Percentiles rank a stretch among this genome's conserved stretches.
Evolutionary conservation across 2,888 invertebrate genomes (phyloP).

Genomic region (Aquatica leii): DNA sequence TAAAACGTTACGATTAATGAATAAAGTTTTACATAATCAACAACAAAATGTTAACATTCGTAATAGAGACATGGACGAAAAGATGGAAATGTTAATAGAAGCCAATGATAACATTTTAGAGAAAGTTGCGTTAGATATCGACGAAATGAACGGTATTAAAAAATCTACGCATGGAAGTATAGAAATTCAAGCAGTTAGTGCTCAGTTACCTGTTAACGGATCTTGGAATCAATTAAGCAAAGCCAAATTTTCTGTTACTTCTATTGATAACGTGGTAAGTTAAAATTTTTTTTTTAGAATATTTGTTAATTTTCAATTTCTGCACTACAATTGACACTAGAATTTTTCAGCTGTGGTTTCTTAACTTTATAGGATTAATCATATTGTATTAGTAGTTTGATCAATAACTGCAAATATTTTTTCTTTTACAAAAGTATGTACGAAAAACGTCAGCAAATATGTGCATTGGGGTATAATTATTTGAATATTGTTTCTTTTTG

Average conservation of each 20-base stretch:
- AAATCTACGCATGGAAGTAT: constrained; percentile 64
- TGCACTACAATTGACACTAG: too few relatives aligned
- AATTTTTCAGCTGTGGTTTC: too few relatives aligned
- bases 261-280: constrained; percentile 36
- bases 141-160: constrained; percentile 70
- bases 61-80: constrained; percentile 68
- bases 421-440: too few relatives aligned
- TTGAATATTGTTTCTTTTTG: too few relatives aligned
- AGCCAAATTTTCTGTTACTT: constrained; percentile 50
- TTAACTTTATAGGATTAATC: too few relatives aligned
- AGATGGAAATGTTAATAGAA: constrained; percentile 80
- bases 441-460: too few relatives aligned
- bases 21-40: constrained; percentile 65
- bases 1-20: constrained; percentile 69
- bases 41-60: constrained; percentile 67
- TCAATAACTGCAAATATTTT: too few relatives aligned
- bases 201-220: constrained; percentile 62
- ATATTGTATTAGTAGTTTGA: too few relatives aligned
- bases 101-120: constrained; percentile 86
- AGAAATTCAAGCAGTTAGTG: constrained; percentile 60
- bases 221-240: constrained; percentile 67
- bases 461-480: too few relatives aligned
- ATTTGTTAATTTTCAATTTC: too few relatives aligned
- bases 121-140: constrained; percentile 77
- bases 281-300: too few relatives aligned